These are phyloP conservation scores for Drosophila leonis DNA, from an alignment of 2,888 invertebrate genomes.

Conservation along the genomic window DNA sequence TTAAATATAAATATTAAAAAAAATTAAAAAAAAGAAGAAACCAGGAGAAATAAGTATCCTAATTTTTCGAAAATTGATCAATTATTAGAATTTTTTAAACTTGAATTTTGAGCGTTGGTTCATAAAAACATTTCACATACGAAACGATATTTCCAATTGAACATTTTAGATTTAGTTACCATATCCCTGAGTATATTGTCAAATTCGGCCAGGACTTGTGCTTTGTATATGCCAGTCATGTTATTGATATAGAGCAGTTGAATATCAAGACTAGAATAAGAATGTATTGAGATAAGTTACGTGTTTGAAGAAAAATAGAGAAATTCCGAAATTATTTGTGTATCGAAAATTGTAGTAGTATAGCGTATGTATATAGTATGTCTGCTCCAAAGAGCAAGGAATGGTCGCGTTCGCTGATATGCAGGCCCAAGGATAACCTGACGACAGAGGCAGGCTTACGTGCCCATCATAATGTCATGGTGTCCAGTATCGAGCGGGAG, in stretches of 20 bases:
- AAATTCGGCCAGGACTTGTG: neutral
- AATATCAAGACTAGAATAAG: neutral
- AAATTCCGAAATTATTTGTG: conserved; percentile 7
- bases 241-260: neutral
- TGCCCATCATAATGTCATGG: conserved; percentile 42
- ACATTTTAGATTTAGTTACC: neutral
- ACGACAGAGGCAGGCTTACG: conserved; percentile 54
- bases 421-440: conserved; percentile 68
- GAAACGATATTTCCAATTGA: neutral
- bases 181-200: neutral
- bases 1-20: no score
- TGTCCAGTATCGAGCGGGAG: conserved; percentile 61
- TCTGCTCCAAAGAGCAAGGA: conserved; percentile 34
- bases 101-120: no score
- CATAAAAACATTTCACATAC: neutral
- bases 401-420: conserved; percentile 60
- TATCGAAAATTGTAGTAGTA: neutral
- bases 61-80: no score
- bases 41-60: no score
- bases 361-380: neutral
- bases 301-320: neutral
- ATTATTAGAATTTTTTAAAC: no score
- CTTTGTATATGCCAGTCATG: neutral
- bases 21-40: no score
- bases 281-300: neutral